phyloP scores from a whole-genome alignment of 2,888 invertebrate genomes.

The Cephonodes hylas region DNA sequence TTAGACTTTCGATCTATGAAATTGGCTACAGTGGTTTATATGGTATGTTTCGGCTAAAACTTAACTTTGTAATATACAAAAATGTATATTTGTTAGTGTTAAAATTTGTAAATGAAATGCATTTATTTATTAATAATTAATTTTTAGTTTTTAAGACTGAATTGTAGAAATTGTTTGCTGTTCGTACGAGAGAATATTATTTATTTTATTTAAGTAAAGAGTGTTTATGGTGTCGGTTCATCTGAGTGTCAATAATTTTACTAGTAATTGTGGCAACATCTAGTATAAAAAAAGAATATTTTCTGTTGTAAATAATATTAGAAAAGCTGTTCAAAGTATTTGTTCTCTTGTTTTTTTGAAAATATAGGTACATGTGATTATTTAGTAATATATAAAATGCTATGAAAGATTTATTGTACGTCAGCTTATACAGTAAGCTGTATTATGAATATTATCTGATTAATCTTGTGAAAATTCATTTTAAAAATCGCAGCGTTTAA shows the following conservation, averaged over 20 bases:
- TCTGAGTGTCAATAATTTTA: not conserved
- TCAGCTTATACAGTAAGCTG: no score
- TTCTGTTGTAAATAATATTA: no score
- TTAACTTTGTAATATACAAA: constrained; percentile 30
- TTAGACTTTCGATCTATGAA: no score
- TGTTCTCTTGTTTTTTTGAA: no score
- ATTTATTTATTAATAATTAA: constrained; percentile 66
- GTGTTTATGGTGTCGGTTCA: not conserved
- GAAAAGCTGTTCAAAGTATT: no score
- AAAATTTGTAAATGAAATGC: constrained; percentile 51
- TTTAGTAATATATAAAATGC: no score
- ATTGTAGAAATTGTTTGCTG: constrained; percentile 31
- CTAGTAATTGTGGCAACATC: no score
- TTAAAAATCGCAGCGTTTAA: not conserved
- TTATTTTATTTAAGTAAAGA: constrained; percentile 8
- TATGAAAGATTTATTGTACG: no score
- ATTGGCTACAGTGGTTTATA: not conserved
- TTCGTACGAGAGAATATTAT: constrained; percentile 15
- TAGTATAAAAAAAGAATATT: no score
- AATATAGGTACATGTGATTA: no score
- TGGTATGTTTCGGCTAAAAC: constrained; percentile 8
- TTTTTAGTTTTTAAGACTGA: constrained; percentile 54
- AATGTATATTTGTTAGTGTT: constrained; percentile 34
- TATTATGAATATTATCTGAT: not conserved
- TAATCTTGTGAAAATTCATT: not conserved